Percentiles rank a stretch among this genome's conserved stretches.
phyloP scores from a whole-genome alignment of 2,888 invertebrate genomes.

The Idaea straminata region DNA sequence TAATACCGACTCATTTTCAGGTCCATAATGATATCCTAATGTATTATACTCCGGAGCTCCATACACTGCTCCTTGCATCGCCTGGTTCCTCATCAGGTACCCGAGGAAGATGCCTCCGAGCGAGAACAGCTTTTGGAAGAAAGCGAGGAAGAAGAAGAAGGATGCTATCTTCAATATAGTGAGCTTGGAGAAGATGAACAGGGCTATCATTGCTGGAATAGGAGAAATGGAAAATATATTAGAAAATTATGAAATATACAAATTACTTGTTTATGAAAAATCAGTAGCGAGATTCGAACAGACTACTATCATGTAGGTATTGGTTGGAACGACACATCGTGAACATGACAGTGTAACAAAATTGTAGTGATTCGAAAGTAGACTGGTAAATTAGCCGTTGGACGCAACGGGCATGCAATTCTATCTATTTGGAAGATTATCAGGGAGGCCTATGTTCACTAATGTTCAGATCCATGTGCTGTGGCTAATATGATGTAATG shows the following conservation, averaged over 20 bases:
- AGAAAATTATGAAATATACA: background rate
- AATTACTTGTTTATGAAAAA: background rate
- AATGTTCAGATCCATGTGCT: too few relatives aligned
- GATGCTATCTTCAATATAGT: conserved; percentile 61
- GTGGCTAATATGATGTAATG: too few relatives aligned
- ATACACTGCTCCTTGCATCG: conserved; percentile 38
- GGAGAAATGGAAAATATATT: background rate
- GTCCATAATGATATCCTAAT: conserved; percentile 67
- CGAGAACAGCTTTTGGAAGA: conserved; percentile 69
- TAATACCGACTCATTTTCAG: conserved; percentile 48
- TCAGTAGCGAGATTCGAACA: background rate
- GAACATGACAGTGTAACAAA: background rate
- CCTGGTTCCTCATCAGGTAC: conserved; percentile 55
- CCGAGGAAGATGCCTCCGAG: conserved; percentile 58
- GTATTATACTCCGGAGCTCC: conserved; percentile 68
- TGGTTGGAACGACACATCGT: background rate
- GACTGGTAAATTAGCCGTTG: too few relatives aligned
- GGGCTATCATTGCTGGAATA: conserved; percentile 58
- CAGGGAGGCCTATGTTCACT: too few relatives aligned
- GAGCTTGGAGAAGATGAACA: conserved; percentile 61
- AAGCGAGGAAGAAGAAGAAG: conserved; percentile 58
- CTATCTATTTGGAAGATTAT: too few relatives aligned
- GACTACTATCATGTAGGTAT: background rate
- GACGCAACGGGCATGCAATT: too few relatives aligned
- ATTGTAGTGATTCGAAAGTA: too few relatives aligned